phyloP scores from a whole-genome alignment of 1,140 invertebrate genomes.

The Meloidogyne hapla region DNA sequence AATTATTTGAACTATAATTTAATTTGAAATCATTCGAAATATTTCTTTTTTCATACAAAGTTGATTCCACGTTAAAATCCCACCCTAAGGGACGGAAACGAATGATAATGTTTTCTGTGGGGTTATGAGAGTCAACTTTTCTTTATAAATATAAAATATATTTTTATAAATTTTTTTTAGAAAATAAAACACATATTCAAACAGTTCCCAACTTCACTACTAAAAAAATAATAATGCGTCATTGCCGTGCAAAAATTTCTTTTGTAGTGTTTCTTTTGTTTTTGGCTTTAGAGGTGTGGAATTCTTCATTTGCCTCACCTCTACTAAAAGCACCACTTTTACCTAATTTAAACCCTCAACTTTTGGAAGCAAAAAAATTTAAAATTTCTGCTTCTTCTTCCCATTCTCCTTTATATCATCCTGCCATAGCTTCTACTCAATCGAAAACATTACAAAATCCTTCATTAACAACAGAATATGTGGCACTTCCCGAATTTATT shows the following conservation, averaged over 20 bases:
- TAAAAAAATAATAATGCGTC: background rate
- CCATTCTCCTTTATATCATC: background rate
- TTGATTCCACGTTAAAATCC: too few species aligned
- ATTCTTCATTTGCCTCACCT: background rate
- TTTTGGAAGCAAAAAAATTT: background rate
- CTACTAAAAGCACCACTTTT: background rate
- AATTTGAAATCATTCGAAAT: too few species aligned
- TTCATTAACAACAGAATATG: background rate
- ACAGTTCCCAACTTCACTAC: background rate
- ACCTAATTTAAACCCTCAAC: background rate
- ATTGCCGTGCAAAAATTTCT: background rate
- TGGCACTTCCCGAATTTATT: background rate
- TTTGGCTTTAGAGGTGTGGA: background rate
- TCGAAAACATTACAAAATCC: background rate
- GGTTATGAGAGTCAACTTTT: too few species aligned
- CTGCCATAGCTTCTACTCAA: background rate
- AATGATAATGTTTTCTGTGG: too few species aligned
- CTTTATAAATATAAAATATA: background rate
- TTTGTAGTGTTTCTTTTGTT: background rate
- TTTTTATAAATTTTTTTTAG: background rate
- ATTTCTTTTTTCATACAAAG: too few species aligned
- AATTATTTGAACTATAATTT: too few species aligned
- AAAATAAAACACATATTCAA: background rate
- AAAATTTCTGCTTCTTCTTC: background rate
- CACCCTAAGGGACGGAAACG: too few species aligned